A percentile compares a stretch with the other conserved stretches of the same genome.
Evolutionary conservation across 1,140 invertebrate genomes (phyloP).

Genomic region (Euura saliciscinereae): DNA sequence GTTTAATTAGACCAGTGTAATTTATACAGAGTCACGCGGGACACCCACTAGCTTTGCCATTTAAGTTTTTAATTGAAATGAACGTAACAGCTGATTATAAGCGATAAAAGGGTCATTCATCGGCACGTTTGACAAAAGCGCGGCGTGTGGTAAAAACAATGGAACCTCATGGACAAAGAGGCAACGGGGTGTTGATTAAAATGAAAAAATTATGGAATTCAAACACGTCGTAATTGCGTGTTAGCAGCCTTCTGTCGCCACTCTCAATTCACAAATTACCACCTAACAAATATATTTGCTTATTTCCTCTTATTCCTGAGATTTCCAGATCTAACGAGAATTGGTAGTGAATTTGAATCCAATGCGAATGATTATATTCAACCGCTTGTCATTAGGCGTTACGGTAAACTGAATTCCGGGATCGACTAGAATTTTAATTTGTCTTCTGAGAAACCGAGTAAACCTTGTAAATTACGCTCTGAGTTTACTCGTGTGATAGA

Average conservation of each 20-base stretch:
- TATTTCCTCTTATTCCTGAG: too few species aligned
- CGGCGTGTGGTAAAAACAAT: constrained; percentile 17
- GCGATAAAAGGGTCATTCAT: constrained; percentile 15
- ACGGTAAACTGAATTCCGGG: too few species aligned
- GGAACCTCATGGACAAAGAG: not conserved
- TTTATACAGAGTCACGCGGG: not conserved
- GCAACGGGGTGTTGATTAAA: constrained; percentile 15
- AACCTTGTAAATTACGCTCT: too few species aligned
- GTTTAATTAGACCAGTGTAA: not conserved
- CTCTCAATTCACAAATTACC: not conserved
- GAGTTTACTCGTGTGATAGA: too few species aligned
- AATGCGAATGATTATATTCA: too few species aligned
- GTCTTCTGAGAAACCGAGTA: too few species aligned
- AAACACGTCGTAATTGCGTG: constrained; percentile 13
- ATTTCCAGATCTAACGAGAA: too few species aligned
- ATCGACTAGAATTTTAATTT: too few species aligned
- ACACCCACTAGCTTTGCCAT: not conserved
- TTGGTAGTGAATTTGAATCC: too few species aligned
- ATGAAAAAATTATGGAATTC: constrained; percentile 16
- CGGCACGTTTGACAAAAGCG: not conserved
- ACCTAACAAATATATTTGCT: too few species aligned
- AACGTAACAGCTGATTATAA: constrained; percentile 17
- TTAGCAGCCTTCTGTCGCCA: constrained; percentile 16
- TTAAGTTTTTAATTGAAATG: constrained; percentile 4
- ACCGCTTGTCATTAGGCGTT: too few species aligned